Evolutionary conservation across 1,140 invertebrate species (phyloP).

Genomic region (Drosophila pandora): DNA sequence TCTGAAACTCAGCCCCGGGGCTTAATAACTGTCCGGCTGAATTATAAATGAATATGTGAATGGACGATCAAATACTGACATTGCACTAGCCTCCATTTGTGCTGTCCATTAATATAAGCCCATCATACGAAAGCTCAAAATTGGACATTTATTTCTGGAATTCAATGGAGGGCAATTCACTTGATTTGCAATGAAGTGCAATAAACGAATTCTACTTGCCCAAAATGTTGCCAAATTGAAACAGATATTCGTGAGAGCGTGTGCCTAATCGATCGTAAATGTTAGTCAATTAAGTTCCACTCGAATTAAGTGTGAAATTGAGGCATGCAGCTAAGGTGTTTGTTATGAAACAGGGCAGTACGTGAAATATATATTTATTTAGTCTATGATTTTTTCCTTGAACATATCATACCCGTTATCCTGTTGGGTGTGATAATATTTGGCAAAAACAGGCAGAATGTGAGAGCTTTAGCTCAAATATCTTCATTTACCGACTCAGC

Average conservation of each 20-base stretch:
- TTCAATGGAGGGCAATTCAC: slow-evolving; percentile 14
- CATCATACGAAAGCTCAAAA: slow-evolving; percentile 4
- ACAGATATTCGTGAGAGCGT: slow-evolving; percentile 20
- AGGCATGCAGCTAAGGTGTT: neutral
- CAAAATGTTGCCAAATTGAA: slow-evolving; percentile 44
- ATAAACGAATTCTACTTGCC: neutral
- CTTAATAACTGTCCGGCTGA: slow-evolving; percentile 47
- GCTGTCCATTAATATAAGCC: slow-evolving; percentile 10
- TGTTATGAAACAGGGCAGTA: too few relatives aligned
- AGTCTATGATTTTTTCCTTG: neutral
- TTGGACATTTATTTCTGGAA: slow-evolving; percentile 3
- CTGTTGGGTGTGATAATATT: slow-evolving; percentile 26
- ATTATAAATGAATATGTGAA: slow-evolving; percentile 55
- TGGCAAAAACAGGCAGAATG: slow-evolving; percentile 10
- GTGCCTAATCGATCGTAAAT: neutral
- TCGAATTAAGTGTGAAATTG: neutral
- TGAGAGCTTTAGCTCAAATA: slow-evolving; percentile 9
- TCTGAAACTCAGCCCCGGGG: slow-evolving; percentile 28
- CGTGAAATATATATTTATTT: too few relatives aligned
- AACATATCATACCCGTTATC: neutral
- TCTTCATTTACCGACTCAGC: slow-evolving; percentile 28
- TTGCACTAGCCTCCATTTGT: neutral
- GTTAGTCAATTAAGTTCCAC: neutral
- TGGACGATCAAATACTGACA: slow-evolving; percentile 30
- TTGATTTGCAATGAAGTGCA: slow-evolving; percentile 13